These are phyloP conservation scores for Calosoma granatense DNA, from an alignment of 1,140 invertebrate genomes.

Conservation along the genomic window DNA sequence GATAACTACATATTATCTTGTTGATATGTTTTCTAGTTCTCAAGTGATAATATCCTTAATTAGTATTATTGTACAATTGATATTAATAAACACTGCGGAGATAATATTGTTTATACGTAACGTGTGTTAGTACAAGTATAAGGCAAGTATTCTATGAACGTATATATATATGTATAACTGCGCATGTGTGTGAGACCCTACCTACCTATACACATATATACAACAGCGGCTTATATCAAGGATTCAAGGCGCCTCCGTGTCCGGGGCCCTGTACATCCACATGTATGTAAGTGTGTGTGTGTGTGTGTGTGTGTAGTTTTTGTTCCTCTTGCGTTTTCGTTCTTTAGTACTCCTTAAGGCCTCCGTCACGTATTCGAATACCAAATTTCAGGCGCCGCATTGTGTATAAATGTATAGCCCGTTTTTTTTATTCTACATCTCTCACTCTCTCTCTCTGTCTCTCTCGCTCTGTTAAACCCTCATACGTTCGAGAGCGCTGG, in stretches of 20 bases:
- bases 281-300: not conserved
- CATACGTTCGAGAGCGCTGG: not conserved
- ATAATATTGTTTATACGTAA: too few species aligned
- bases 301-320: not conserved
- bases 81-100: not conserved
- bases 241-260: not conserved
- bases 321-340: not conserved
- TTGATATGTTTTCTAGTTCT: not conserved
- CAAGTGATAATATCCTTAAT: not conserved
- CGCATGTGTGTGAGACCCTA: too few species aligned
- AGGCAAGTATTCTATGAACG: too few species aligned
- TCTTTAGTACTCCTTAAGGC: too few species aligned
- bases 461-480: not conserved
- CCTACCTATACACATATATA: too few species aligned
- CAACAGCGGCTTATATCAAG: too few species aligned
- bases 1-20: not conserved
- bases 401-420: slow-evolving; percentile 3
- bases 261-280: not conserved
- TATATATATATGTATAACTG: too few species aligned
- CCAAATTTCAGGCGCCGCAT: slow-evolving; percentile 1
- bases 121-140: too few species aligned
- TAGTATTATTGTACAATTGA: not conserved
- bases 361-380: not conserved
- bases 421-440: too few species aligned
- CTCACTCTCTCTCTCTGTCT: not conserved